Evolutionary conservation across 2,888 invertebrate species (phyloP), one percentile per base, ranked within the genome.

Genomic region (Rhyacophila evoluta): DNA sequence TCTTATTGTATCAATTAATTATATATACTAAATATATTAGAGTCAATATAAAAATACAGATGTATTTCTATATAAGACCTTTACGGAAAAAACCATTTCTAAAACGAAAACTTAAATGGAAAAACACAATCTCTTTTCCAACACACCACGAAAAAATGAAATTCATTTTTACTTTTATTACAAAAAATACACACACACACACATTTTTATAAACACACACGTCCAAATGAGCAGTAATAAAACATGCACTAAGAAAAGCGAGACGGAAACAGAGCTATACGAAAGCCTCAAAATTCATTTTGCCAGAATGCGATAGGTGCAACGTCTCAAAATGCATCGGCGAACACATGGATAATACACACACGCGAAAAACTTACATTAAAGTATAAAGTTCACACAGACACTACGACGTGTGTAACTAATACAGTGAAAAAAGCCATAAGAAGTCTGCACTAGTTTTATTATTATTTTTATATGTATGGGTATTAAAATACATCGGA

Each of bases 381-480:
- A 55, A 55, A 55, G 55, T 55, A 55, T 55, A 55, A 55, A 55
- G 55, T 55, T 55, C 55, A 55, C 55, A 55, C 55, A 19, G 19
- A 12, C 19, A 55, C 55, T 19, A 8, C 10, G 10, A 55, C 19
- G 25, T 55, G 12, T 55, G 55, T 72, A 36, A 72, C 74, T 28
- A 28, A 74, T 74, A 55, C 74, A 36, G n/a, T 10, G 39, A 70
- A 39, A 74, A 79, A 79, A 79, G 70, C 81, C 77, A 81, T 81
- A 81, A 81, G 81, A 81, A 79, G 74, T 68, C 38, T 37, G 38
- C 73, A 41, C 72, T 55, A 74, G 75, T 79, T 81, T 81, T 81
- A 81, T 81, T 81, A 74, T 81, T 79, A 81, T 76, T 81, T 79
- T 77, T 77, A 78, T 77, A 73, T 69, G 33, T 68, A 68, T 73